Conservation (phyloP, 1,140 invertebrate species). For the Rhysida immarginata region DNA sequence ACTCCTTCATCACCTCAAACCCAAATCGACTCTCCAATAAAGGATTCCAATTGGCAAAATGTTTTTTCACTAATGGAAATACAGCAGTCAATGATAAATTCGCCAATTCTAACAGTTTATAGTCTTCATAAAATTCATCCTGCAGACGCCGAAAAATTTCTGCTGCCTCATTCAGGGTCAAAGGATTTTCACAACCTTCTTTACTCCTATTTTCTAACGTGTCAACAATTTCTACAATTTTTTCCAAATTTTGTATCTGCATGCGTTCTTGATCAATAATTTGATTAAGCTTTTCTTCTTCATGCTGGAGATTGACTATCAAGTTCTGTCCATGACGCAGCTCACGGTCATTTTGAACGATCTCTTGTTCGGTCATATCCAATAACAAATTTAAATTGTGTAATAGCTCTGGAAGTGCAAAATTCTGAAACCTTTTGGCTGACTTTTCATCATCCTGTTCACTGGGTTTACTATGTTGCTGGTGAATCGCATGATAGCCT, state of each 20-base stretch:
- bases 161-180: conserved; percentile 31
- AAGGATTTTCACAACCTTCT: conserved; percentile 6
- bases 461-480: conserved; percentile 36
- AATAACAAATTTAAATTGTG: conserved; percentile 86
- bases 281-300: conserved; percentile 52
- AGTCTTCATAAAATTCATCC: conserved; percentile 35
- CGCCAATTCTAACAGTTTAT: conserved; percentile 33
- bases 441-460: conserved; percentile 40
- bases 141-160: conserved; percentile 30
- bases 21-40: conserved; percentile 29
- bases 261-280: conserved; percentile 55
- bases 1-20: conserved; percentile 30
- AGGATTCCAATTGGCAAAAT: conserved; percentile 34
- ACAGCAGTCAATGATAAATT: conserved; percentile 33
- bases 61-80: conserved; percentile 20
- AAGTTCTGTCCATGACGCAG: conserved; percentile 57
- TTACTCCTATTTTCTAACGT: conserved; percentile 20
- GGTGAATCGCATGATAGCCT: conserved; percentile 73
- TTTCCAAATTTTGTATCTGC: conserved; percentile 54
- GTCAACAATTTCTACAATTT: conserved; percentile 51
- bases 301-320: conserved; percentile 58
- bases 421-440: conserved; percentile 32
- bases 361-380: conserved; percentile 87
- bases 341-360: conserved; percentile 71
- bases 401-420: conserved; percentile 67